These are phyloP conservation scores for Steinernema khuongi DNA, from an alignment of 1,140 invertebrate species.

Conservation along the genomic window DNA sequence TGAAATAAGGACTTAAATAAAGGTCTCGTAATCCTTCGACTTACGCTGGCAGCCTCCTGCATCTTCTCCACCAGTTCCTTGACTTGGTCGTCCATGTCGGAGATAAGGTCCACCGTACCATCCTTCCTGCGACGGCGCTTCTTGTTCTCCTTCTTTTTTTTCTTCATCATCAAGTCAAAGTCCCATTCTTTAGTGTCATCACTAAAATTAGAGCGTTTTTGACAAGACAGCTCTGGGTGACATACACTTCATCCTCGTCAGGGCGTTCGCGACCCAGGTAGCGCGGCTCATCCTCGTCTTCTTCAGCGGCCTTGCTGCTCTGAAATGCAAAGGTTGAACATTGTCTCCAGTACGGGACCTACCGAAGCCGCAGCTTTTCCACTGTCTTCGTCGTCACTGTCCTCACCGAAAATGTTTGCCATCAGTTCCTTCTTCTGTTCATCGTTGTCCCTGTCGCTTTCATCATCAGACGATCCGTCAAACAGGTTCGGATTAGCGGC, in stretches of 20 bases:
- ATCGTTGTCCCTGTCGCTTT: not conserved
- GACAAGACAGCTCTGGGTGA: not conserved
- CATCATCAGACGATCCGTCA: slow-evolving; percentile 17
- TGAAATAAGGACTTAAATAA: slow-evolving; percentile 24
- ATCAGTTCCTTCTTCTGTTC: slow-evolving; percentile 37
- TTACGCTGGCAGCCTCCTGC: slow-evolving; percentile 48
- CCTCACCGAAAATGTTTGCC: slow-evolving; percentile 46
- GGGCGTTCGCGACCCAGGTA: slow-evolving; percentile 23
- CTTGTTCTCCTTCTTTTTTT: slow-evolving; percentile 39
- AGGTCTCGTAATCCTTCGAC: not conserved
- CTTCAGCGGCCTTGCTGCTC: slow-evolving; percentile 1
- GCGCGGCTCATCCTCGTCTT: slow-evolving; percentile 24
- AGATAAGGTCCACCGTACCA: slow-evolving; percentile 49
- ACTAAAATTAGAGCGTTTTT: not conserved
- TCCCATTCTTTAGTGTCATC: slow-evolving; percentile 28
- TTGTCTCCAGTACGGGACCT: slow-evolving; percentile 18
- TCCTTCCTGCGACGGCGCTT: slow-evolving; percentile 8
- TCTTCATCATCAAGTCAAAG: slow-evolving; percentile 36
- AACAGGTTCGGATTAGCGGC: not conserved
- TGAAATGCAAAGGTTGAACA: slow-evolving; percentile 11
- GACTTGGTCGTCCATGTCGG: slow-evolving; percentile 51
- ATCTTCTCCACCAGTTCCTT: slow-evolving; percentile 46
- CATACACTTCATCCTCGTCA: slow-evolving; percentile 26
- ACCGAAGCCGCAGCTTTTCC: slow-evolving; percentile 15
- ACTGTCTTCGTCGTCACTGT: slow-evolving; percentile 28